Base-by-base conservation (phyloP, 1,140 invertebrate species). In the Pseudomyrmex flavicornis region DNA sequence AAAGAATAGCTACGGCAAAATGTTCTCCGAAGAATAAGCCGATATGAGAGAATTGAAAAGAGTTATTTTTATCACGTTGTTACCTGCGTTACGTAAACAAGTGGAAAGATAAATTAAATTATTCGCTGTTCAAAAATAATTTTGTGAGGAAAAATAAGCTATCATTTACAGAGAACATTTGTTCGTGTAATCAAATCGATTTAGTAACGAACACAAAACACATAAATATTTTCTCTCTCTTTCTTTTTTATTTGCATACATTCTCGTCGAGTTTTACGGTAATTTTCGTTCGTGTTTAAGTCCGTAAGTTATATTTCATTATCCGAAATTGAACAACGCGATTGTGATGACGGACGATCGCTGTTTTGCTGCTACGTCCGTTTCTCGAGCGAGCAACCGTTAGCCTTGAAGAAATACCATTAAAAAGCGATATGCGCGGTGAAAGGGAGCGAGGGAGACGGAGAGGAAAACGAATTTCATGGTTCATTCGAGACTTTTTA, bases 401-500 rank as follows among this genome's bases (percentile, higher is more conserved):
- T 79, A 82, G 70, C 83, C 84, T 65, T 59, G 70, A 83, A 88
- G 86, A 88, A 87, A 86, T 77, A 74, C 61, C 72, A 86, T 87
- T 88, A 85, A 85, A 91, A 83, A 75, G 80, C 70, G 74, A 74
- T 75, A 58, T n/a, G 54, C n/a, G 58, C 54, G 58, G 35, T 61
- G 82, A 87, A 86, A 74, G 85, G 73, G 77, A 65, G 63, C 87
- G 82, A 88, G 35, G 17, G n/a, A 65, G 70, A 86, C 72, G 72
- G 82, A 74, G 83, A 61, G 65, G 80, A 72, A 87, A 89, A 82
- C 77, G 73, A 91, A 90, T 92, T 91, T 92, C 89, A 92, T 84
- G 91, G 85, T 90, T 89, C 88, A 91, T 91, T 91, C 86, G 91
- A 90, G 90, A 89, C 91, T 88, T 91, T 90, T 90, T 85, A 88